phyloP scores from a whole-genome alignment of 2,113 vertebrate species.

The Echinops telfairi region DNA sequence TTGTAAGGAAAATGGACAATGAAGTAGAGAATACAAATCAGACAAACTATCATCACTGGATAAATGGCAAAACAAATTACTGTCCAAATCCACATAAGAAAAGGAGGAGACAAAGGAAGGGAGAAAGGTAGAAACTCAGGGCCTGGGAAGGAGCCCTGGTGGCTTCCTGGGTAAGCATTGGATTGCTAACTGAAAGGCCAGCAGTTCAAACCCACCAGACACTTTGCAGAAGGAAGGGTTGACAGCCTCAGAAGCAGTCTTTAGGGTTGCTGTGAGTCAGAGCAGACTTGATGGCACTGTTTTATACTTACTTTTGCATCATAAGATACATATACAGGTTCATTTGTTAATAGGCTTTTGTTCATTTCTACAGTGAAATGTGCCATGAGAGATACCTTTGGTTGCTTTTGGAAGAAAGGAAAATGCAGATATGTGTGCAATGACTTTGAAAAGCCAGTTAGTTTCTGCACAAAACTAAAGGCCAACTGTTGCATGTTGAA shows the following conservation, averaged over 20 bases:
- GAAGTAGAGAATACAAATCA: background rate
- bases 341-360: background rate
- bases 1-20: background rate
- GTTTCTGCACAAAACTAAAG: slow-evolving; percentile 59
- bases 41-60: background rate
- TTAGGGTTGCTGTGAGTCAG: too few relatives aligned
- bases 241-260: too few relatives aligned
- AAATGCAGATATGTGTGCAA: background rate
- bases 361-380: slow-evolving; percentile 58
- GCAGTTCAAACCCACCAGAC: too few relatives aligned
- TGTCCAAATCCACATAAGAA: background rate
- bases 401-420: slow-evolving; percentile 4
- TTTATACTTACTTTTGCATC: background rate
- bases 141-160: too few relatives aligned
- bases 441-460: background rate
- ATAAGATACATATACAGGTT: background rate
- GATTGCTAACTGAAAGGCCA: too few relatives aligned
- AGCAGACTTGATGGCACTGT: too few relatives aligned
- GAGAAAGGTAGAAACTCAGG: too few relatives aligned
- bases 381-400: slow-evolving; percentile 31
- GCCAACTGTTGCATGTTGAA: slow-evolving; percentile 15
- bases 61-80: slow-evolving; percentile 2
- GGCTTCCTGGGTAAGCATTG: too few relatives aligned
- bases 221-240: too few relatives aligned
- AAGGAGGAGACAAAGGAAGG: too few relatives aligned